Base-by-base conservation (phyloP, 1,140 invertebrate species). In the Stegodyphus dumicola region DNA sequence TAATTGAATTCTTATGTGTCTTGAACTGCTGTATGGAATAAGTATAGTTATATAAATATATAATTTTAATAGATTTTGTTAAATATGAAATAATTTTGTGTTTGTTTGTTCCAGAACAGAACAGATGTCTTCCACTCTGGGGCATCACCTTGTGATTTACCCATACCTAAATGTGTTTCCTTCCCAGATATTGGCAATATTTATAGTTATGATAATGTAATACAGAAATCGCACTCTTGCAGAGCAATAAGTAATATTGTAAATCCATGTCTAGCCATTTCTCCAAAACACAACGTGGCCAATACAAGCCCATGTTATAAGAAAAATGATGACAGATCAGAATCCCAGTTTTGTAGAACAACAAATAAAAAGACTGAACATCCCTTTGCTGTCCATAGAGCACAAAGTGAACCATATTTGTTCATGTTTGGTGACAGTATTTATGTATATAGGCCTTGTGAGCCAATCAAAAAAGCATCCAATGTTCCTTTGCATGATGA, bases 181-280 rank as follows among this genome's bases (percentile, higher is more conserved):
- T 56, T 84, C n/a, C 81, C 81, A n/a, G 81, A 84, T 33, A 84
- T 84, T 69, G 81, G 81, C 18, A 84, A 84, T 49, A 84, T 84
- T 33, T 84, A 84, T n/a, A 67, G 65, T 49, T 67, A 53, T 69
- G 17, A 13, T 48, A 33, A 49, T 33, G 73, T 66, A 18, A 52
- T 56, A 13, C 49, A 65, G 3, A 84, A 76, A 56, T 84, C 81
- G 53, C n/a, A 69, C 17, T 84, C 81, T 10, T 84, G 64, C 56
- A 7, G 33, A 52, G 48, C 51, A 54, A 52, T 52, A 48, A 18
- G n/a, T 51, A 18, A 54, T 75, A 51, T 10, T 51, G 9, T 7
- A 67, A 60, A 18, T 64, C 10, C 65, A 49, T 6, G 17, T 48
- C 2, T 17, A 17, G 6, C 1, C 9, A 7, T n/a, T 15, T n/a